phyloP scores from a whole-genome alignment of 2,113 vertebrate species.

The Centropus bengalensis region DNA sequence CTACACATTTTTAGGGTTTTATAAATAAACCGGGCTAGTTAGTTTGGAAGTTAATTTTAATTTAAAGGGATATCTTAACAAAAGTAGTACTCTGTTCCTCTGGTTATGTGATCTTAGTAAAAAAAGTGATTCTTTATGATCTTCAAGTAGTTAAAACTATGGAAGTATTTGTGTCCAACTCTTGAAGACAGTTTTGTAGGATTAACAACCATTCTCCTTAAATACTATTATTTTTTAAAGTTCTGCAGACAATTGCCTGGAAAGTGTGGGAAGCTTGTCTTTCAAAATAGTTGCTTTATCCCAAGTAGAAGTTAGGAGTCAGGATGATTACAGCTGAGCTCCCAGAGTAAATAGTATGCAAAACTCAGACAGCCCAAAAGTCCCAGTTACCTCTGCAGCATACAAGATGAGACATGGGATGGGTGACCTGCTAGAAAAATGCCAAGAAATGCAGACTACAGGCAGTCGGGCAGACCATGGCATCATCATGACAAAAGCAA shows the following conservation, averaged over 20 bases:
- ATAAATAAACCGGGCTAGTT: neutral
- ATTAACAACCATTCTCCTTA: neutral
- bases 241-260: neutral
- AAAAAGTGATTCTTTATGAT: neutral
- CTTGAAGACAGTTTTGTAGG: neutral
- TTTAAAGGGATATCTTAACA: neutral
- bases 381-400: neutral
- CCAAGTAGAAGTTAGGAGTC: neutral
- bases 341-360: neutral
- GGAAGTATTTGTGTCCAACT: neutral
- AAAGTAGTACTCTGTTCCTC: neutral
- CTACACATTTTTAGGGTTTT: neutral
- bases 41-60: neutral
- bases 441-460: neutral
- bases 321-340: neutral
- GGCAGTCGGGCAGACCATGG: neutral
- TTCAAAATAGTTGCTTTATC: neutral
- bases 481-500: neutral
- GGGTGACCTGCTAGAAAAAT: neutral
- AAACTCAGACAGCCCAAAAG: neutral
- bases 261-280: neutral
- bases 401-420: neutral
- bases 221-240: neutral
- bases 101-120: neutral
- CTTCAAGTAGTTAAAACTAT: neutral